Percentiles rank a stretch among this genome's conserved stretches.
These are phyloP conservation scores for Otis tarda DNA, from an alignment of 2,113 vertebrate species.

Conservation along the genomic window DNA sequence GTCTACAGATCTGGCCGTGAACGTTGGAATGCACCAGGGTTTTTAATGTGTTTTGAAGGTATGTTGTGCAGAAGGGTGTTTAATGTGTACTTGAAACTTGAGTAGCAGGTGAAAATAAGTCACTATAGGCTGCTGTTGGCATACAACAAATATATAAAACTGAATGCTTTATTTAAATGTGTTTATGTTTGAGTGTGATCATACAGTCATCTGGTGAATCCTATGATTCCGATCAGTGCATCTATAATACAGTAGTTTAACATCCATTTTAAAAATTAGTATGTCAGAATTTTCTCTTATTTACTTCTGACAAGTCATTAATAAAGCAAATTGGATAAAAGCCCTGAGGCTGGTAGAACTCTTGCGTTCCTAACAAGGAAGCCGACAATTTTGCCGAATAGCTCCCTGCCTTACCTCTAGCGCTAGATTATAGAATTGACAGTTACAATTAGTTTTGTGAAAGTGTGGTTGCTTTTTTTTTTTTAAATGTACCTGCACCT, in stretches of 20 bases:
- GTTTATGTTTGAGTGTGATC: background rate
- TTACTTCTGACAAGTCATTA: slow-evolving; percentile 58
- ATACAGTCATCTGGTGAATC: background rate
- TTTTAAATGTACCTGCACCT: background rate
- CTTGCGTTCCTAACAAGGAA: slow-evolving; percentile 30
- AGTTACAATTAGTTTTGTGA: background rate
- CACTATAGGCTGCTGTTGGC: background rate
- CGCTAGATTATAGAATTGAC: background rate
- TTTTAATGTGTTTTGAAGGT: background rate
- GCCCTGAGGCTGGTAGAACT: slow-evolving; percentile 19
- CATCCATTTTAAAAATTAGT: background rate
- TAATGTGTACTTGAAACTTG: background rate
- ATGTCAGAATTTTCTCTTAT: slow-evolving; percentile 21
- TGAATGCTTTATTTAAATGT: background rate
- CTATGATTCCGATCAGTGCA: background rate
- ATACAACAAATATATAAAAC: background rate
- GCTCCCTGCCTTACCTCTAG: background rate
- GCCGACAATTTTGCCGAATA: background rate
- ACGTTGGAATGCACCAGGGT: background rate
- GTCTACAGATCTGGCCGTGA: background rate
- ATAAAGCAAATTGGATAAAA: slow-evolving; percentile 54
- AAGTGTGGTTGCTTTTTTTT: background rate
- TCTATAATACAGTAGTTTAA: slow-evolving; percentile 12
- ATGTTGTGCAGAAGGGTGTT: background rate
- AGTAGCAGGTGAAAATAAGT: background rate